Conservation (phyloP, 2,888 invertebrate species). For the Drosophila ezoana region DNA sequence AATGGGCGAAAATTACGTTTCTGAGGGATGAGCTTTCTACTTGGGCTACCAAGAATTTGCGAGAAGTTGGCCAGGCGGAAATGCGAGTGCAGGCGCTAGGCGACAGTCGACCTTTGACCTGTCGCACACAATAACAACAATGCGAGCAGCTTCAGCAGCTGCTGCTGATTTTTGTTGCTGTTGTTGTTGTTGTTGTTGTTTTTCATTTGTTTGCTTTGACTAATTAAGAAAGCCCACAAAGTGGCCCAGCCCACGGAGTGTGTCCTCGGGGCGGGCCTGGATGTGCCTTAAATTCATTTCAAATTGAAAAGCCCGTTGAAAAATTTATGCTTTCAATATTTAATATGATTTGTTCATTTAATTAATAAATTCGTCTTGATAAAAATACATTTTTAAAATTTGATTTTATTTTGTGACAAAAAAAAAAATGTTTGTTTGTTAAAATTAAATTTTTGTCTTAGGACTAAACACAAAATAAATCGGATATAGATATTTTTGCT, state of each 20-base stretch:
- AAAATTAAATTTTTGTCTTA: constrained; percentile 26
- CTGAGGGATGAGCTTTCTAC: not conserved
- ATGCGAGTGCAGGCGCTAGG: not conserved
- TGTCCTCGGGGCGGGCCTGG: not conserved
- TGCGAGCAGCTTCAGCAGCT: not conserved
- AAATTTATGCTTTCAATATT: constrained; percentile 17
- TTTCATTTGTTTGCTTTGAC: constrained; percentile 27
- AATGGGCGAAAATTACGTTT: too few species aligned
- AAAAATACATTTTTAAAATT: constrained; percentile 34
- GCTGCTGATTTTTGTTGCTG: not conserved
- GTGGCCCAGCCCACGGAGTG: constrained; percentile 4
- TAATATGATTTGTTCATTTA: constrained; percentile 21
- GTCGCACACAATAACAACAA: not conserved
- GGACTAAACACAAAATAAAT: constrained; percentile 1
- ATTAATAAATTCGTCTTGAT: constrained; percentile 25
- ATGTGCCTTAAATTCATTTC: not conserved
- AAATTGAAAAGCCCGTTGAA: constrained; percentile 1
- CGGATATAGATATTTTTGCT: constrained; percentile 27
- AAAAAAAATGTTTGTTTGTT: constrained; percentile 12
- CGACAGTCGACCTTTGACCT: constrained; percentile 25
- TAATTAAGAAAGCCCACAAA: constrained; percentile 38
- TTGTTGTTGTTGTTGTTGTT: not conserved
- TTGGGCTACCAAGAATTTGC: not conserved
- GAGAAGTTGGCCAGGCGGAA: constrained; percentile 15
- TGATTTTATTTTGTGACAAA: constrained; percentile 38